These are phyloP conservation scores for Drosophila azteca DNA, from an alignment of 1,140 invertebrate species.

Conservation along the genomic window DNA sequence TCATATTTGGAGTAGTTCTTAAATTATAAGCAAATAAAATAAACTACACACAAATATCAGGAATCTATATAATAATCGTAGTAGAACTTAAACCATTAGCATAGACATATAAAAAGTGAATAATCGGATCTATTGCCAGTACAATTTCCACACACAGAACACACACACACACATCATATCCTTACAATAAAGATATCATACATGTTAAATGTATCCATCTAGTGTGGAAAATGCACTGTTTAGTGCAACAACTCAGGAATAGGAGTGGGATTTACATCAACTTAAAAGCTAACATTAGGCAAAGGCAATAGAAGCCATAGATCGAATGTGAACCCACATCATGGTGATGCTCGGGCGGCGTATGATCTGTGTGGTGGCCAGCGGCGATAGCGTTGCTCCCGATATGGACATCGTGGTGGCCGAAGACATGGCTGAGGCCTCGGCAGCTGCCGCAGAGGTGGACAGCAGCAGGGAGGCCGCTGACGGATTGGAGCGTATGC, in stretches of 20 bases:
- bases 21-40: too few relatives aligned
- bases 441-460: constrained; percentile 70
- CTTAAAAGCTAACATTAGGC: constrained; percentile 42
- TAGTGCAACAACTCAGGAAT: constrained; percentile 2
- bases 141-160: too few relatives aligned
- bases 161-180: too few relatives aligned
- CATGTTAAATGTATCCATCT: too few relatives aligned
- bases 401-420: constrained; percentile 59
- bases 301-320: constrained; percentile 21
- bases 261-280: constrained; percentile 28
- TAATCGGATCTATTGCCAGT: too few relatives aligned
- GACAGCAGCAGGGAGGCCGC: constrained; percentile 78
- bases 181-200: too few relatives aligned
- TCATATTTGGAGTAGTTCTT: too few relatives aligned
- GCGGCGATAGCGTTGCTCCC: constrained; percentile 76
- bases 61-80: too few relatives aligned
- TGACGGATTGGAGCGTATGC: constrained; percentile 82
- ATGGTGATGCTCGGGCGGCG: constrained; percentile 82
- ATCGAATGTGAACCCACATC: constrained; percentile 73
- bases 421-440: constrained; percentile 63
- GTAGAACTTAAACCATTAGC: too few relatives aligned
- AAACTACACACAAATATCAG: too few relatives aligned
- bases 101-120: too few relatives aligned
- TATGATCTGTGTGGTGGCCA: constrained; percentile 81
- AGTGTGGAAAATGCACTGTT: too few relatives aligned